Base-by-base conservation (phyloP, 2,888 invertebrate genomes). In the Hyalella azteca region DNA sequence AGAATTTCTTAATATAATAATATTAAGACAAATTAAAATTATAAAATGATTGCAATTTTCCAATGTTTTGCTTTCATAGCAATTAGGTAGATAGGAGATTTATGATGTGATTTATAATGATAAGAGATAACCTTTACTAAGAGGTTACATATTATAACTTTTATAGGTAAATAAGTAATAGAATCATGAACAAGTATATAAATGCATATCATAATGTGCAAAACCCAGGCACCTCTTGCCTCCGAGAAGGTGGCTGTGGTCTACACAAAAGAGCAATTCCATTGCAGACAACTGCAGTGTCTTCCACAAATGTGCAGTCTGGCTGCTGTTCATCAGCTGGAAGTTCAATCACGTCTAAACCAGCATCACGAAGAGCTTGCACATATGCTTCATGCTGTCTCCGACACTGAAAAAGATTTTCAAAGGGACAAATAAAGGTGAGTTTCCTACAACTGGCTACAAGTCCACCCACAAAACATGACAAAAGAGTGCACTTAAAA, bases 241-340 rank as follows among this genome's bases (percentile, higher is more conserved):
- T 87, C 81, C 87, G 81, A 36, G 85, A 81, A 13, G 85, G 85
- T 82, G 86, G 86, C 7, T 87, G 88, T 3, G 90, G 90, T 73
- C 88, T 86, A 77, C 88, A 87, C 32, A 91, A 88, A 22, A 91
- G 87, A 2, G 90, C 91, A 7, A 89, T 89, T 9, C 90, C 90
- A 82, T 90, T 90, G 81, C 89, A 88, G 77, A 90, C 88, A 11
- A 90, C 88, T 9, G 90, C 90, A 78, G 88, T 88, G 85, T 90
- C 90, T 82, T 90, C 89, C 26, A 90, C 89, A 85, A 89, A 90
- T 48, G 88, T 87, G 82, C 89, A 88, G 82, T 89, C 89, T 0
- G 89, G 89, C 84, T 89, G 88, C 76, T 86, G 87, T 84, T 90
- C 90, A 85, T 90, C 90, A 45, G 89, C 88, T 11, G 89, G 88